Percentiles rank a stretch among this genome's conserved stretches.
phyloP scores from a whole-genome alignment of 2,797 vertebrate genomes.

The Limosa lapponica region DNA sequence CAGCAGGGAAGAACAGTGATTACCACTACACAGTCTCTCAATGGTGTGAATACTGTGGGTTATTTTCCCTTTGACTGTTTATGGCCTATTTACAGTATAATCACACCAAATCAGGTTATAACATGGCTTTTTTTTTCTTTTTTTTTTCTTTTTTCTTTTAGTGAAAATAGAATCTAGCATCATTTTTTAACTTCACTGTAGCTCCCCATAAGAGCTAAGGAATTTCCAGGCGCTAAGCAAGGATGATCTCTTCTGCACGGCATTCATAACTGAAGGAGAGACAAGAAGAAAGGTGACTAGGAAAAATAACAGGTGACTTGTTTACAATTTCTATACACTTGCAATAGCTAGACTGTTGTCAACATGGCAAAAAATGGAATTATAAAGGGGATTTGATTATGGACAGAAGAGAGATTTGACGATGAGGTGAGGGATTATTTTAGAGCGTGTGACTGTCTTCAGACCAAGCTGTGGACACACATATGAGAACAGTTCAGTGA shows the following conservation, averaged over 20 bases:
- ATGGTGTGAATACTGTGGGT: constrained; percentile 28
- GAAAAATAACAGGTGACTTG: not conserved
- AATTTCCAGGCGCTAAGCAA: not conserved
- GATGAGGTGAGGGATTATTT: not conserved
- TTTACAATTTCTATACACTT: not conserved
- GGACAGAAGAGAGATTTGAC: not conserved
- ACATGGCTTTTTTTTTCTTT: not conserved
- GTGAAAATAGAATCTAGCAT: not conserved
- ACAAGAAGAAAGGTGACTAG: not conserved
- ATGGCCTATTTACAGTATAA: constrained; percentile 52
- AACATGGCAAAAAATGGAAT: not conserved
- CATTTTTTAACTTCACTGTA: not conserved
- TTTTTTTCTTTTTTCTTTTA: not conserved
- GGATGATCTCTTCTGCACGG: not conserved
- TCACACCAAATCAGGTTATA: constrained; percentile 44
- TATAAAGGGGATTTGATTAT: not conserved
- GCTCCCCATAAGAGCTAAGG: not conserved
- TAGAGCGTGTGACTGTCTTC: not conserved
- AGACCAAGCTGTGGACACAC: not conserved
- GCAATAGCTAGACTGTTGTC: not conserved
- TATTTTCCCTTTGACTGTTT: constrained; percentile 64
- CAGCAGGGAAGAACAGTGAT: constrained; percentile 41
- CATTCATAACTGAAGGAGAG: not conserved
- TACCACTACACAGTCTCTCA: constrained; percentile 18
- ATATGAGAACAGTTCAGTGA: not conserved